phyloP scores from a whole-genome alignment of 2,113 vertebrate species.

The Malaclemys terrapin region DNA sequence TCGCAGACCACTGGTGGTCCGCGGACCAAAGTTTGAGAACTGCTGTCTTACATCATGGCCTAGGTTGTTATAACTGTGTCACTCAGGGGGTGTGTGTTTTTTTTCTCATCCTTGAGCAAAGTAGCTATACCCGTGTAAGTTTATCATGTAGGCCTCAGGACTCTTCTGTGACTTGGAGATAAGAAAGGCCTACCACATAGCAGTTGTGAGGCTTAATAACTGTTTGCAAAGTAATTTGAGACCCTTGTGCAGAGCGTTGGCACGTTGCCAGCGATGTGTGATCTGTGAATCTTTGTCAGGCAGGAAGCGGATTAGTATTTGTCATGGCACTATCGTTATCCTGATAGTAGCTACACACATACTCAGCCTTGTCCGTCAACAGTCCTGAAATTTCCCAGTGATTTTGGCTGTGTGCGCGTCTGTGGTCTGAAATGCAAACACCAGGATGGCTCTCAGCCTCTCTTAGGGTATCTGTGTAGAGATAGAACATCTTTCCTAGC shows the following conservation, averaged over 20 bases:
- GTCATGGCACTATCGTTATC: neutral
- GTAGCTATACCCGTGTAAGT: too few species aligned
- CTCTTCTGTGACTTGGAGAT: neutral
- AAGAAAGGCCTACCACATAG: neutral
- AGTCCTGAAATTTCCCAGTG: neutral
- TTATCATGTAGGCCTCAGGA: too few species aligned
- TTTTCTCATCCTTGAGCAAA: too few species aligned
- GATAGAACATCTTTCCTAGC: accelerated
- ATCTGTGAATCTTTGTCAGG: neutral
- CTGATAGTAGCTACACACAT: neutral
- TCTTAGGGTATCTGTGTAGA: accelerated
- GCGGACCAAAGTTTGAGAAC: too few species aligned
- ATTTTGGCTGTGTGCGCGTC: neutral
- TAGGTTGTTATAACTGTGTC: too few species aligned
- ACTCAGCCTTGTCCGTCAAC: neutral
- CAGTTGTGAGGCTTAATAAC: neutral
- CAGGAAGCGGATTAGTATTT: accelerated
- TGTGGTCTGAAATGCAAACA: neutral
- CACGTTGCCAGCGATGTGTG: accelerated
- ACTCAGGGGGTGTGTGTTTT: too few species aligned
- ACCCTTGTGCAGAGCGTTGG: neutral
- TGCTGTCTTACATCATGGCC: too few species aligned
- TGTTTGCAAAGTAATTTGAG: neutral
- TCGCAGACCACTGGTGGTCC: too few species aligned
- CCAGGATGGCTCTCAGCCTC: accelerated